Base-by-base conservation (phyloP, 2,113 vertebrate species). In the Cnemophilus loriae region DNA sequence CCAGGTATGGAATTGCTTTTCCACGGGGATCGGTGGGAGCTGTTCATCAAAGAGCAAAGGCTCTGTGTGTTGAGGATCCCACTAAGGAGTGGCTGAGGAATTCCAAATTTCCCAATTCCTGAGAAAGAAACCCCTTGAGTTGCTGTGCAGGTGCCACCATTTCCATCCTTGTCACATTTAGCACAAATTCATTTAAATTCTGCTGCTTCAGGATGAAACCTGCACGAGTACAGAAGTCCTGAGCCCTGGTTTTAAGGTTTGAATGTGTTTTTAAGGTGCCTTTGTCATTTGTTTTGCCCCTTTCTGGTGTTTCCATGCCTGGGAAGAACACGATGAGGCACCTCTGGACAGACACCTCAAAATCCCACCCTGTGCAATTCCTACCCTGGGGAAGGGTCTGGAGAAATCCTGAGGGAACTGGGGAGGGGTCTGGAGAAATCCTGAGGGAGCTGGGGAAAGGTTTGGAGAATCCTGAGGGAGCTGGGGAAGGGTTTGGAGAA, bases 1-100 rank as follows among this genome's bases (percentile, higher is more conserved):
- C 96, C 99, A 99, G 99, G 99, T 99, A 97, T 84, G 98, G 69
- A 32, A 3, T 18, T 63, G 83, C 10, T 68, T 65, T 73, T 21
- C 42, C 67, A 7, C n/a, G 2, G 73, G 80, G 65, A 21, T 69
- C 55, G 1, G 0, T 6, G 24, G 47, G 46, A 89, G 73, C 47
- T 2, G 0, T 22, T 53, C 16, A 20, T 17, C 42, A 1, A 20
- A 22, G 27, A 73, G 65, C 59, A n/a, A 49, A 52, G 49, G 73
- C 42, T 92, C 53, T 22, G 15, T 30, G 14, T 13, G 23, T 4
- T 50, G 71, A 77, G 67, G 63, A 90, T 41, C 33, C 33, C 37
- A 0, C 0, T 15, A 10, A 55, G 68, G 52, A 74, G 10, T 32
- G 67, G 33, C 46, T 68, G 27, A 57, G 89, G 68, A 87, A 33